Evolutionary conservation across 2,888 invertebrate species (phyloP), one percentile per base, ranked within the genome.

Genomic region (Heliothis peltigera): DNA sequence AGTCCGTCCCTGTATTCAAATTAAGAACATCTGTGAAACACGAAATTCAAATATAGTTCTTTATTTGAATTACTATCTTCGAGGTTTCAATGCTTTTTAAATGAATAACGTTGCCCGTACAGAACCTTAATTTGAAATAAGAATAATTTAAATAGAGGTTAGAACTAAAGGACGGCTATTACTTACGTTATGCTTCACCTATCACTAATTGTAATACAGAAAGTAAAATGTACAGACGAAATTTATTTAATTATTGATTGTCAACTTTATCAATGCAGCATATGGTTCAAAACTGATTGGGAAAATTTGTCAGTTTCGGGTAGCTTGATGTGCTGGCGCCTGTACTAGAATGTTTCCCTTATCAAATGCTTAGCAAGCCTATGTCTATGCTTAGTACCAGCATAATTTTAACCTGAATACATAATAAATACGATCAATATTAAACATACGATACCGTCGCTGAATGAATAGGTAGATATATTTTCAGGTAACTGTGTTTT

Each of bases 311-410:
- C n/a, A n/a, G n/a, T n/a, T n/a, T n/a, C n/a, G n/a, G n/a, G n/a
- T n/a, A n/a, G n/a, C n/a, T n/a, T n/a, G n/a, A n/a, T n/a, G n/a
- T n/a, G n/a, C n/a, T n/a, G n/a, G n/a, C n/a, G n/a, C n/a, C n/a
- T 19, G 8, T 17, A 35, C 6, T 51, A 21, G 18, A 56, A 43
- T 51, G 5, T 35, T 10, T 21, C 44, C 21, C 22, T 17, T 74
- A 53, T 66, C 49, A 51, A 59, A 68, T 59, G 69, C 54, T 74
- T 74, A 70, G 69, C 8, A 25, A 12, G n/a, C n/a, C n/a, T n/a
- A n/a, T n/a, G n/a, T n/a, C n/a, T n/a, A n/a, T n/a, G n/a, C n/a
- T n/a, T n/a, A 12, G 32, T 68, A 68, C 39, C 39, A 18, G 21
- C 35, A 47, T 39, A 28, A 47, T 42, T 61, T 44, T 43, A 19